Evolutionary conservation across 2,888 invertebrate species (phyloP), one percentile per base, ranked within the genome.

Genomic region (Polymixis flavicincta): DNA sequence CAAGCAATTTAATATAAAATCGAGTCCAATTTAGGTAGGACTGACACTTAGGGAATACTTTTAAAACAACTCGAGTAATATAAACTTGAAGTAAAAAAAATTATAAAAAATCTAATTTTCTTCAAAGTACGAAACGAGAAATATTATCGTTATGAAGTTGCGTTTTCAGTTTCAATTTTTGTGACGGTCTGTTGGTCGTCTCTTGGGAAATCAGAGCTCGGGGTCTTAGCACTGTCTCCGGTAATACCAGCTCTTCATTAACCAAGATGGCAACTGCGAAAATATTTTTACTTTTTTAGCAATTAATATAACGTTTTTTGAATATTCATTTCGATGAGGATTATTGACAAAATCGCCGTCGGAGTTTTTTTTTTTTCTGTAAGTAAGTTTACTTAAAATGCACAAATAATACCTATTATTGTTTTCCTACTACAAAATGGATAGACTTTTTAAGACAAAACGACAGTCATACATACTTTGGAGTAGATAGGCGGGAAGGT

Each of bases 201-300:
- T 86, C 90, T 1, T 17, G 90, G 90, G 91, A 91, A 91, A 91
- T 91, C 88, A 91, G 81, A 77, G 82, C 87, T 83, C 74, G 76
- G 80, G 85, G 87, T 86, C 87, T 88, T 84, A 71, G 73, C 66
- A 83, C 78, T 76, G 86, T 89, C 87, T 73, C 76, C 72, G 25
- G 78, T 86, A 88, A 86, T 86, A 70, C 82, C 70, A 80, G 83
- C 82, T 83, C 80, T 88, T 90, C 86, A 90, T 89, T 89, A 87
- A 82, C 80, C 52, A 50, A 68, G 74, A 78, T 65, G 55, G 54
- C 68, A 78, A 79, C 60, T 54, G 73, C 25, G 45, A 78, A 80
- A 76, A 74, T 63, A 78, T 63, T 73, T 77, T 72, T 61, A 45
- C 57, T 71, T 68, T 61, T 28, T 9, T 45, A 63, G 3, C 37